Evolutionary conservation across 2,888 invertebrate genomes (phyloP).

Genomic region (Barypeithes pellucidus): DNA sequence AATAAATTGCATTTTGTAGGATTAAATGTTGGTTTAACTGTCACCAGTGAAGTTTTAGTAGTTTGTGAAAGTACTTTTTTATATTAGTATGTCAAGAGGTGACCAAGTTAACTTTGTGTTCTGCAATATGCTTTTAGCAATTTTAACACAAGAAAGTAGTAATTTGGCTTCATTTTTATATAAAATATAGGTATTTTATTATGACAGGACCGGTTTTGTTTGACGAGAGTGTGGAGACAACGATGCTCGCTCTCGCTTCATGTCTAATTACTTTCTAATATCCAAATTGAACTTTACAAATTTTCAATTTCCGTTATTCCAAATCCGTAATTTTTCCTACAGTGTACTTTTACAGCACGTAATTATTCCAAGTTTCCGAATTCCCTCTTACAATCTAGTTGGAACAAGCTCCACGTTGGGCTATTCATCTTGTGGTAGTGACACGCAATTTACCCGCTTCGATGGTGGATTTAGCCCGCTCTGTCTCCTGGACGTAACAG

Average conservation of each 20-base stretch:
- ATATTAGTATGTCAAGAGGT: background rate
- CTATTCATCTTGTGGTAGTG: constrained; percentile 69
- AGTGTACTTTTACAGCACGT: background rate
- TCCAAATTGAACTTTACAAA: too few species aligned
- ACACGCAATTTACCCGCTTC: constrained; percentile 69
- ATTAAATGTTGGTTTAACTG: background rate
- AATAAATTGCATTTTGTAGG: background rate
- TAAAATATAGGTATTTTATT: too few species aligned
- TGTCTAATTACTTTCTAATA: too few species aligned
- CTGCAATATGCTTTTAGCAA: too few species aligned
- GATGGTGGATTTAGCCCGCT: constrained; percentile 66
- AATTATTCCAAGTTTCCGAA: constrained; percentile 8
- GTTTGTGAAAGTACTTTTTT: background rate
- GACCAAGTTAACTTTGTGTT: too few species aligned
- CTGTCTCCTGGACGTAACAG: constrained; percentile 42
- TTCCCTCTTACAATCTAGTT: constrained; percentile 55
- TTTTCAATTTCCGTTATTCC: too few species aligned
- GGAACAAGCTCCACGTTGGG: constrained; percentile 69
- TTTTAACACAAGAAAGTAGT: too few species aligned
- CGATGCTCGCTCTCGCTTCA: too few species aligned
- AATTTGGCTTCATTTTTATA: too few species aligned
- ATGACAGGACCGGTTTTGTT: too few species aligned
- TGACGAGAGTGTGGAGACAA: too few species aligned
- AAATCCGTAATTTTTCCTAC: too few species aligned
- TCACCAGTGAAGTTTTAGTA: background rate